Evolutionary conservation across 2,113 vertebrate species (phyloP), one percentile per base, ranked within the genome.

Genomic region (Corynorhinus townsendii): DNA sequence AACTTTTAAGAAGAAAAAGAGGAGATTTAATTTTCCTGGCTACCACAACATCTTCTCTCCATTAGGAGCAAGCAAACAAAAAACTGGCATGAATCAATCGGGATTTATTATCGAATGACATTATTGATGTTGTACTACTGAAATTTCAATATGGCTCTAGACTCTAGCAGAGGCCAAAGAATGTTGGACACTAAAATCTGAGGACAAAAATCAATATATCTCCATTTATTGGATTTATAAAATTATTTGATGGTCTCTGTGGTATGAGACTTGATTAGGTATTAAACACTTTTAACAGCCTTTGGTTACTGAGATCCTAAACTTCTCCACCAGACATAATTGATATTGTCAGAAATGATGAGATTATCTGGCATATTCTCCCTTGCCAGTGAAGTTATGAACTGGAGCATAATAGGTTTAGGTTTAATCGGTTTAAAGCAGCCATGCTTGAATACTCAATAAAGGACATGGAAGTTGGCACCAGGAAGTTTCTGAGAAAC

Each of bases 391-490:
- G 52, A 84, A 87, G 47, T 84, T 76, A 86, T 91, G 84, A 89
- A 30, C 56, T 81, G 54, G 79, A 80, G 47, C 40, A 11, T 75
- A 91, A 88, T 62, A 94, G n/a, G 68, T 81, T 90, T 81, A 96
- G 47, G 40, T 33, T 90, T 95, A 91, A 96, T 90, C 7, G 17
- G 59, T 95, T 96, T 94, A 90, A 91, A 30, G 68, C 52, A 94
- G 84, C 80, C n/a, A 45, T 81, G 75, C 80, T 84, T 84, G 26
- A 92, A 69, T 80, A 81, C 82, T 94, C 93, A 91, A 93, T 82
- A 95, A 93, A 89, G 24, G 87, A 89, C 89, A 35, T 56, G 54
- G 54, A 91, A 64, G 35, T 77, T 85, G 47, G 76, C 68, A 93
- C 56, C 90, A 91, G 26, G 35, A 96, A 93, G 52, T 85, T 93